Evolutionary conservation across 2,113 vertebrate species (phyloP), one percentile per base, ranked within the genome.

Genomic region (Mus pahari): DNA sequence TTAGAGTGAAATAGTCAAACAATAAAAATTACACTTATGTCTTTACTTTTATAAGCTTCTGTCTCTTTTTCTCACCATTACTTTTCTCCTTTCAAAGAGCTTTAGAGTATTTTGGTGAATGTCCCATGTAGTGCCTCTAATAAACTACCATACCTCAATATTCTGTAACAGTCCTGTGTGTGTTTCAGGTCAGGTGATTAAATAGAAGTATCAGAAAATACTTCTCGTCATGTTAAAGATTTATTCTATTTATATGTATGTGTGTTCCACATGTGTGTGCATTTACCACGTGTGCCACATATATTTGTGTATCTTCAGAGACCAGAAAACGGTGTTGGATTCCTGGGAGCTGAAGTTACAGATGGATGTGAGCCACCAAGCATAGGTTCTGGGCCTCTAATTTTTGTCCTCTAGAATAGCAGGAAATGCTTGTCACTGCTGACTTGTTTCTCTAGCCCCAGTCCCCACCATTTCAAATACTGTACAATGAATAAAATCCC

Each of bases 31-130:
- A 20, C 11, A 58, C 77, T 83, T 94, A 33, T 70, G 9, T 86
- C 19, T 87, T 39, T 4, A 66, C 50, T 84, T 95, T 42, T 62
- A 31, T 73, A 45, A 86, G 24, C 58, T 13, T 28, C 9, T 5
- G 5, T 60, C 39, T 83, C 31, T 8, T 81, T 55, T 81, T 26
- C 17, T 82, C 16, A 28, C 20, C 45, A 26, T 45, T 93, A 70
- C 45, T 62, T 10, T 28, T 86, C 48, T 92, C 86, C 66, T 14
- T 62, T 91, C 48, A 55, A 81, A 94, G 55, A 78, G 8, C 17
- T 68, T 5, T 58, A 88, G 7, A 33, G 90, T 42, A 86, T 94
- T 93, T 94, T 94, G 8, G 5, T 94, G 58, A 81, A 94, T 48
- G 58, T 96, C 64, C 48, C 77, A 19, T 71, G 93, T 81, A 68